A percentile compares a stretch with the other conserved stretches of the same genome.
Conservation (phyloP, 2,113 vertebrate genomes). For the Pomatostomus ruficeps region DNA sequence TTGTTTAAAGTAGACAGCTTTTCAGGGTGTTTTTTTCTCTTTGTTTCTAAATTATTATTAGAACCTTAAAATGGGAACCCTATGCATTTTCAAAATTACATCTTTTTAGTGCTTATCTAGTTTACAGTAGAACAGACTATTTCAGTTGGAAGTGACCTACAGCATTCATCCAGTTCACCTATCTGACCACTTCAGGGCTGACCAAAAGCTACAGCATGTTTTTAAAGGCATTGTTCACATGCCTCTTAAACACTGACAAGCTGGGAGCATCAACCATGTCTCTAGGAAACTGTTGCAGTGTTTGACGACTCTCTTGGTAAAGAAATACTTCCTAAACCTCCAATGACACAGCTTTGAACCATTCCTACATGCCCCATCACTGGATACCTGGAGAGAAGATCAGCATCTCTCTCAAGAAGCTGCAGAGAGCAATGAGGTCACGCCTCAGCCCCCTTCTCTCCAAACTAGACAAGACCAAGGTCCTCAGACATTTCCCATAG, state of each 20-base stretch:
- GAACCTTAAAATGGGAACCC: not conserved
- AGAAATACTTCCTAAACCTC: not conserved
- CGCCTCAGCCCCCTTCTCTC: not conserved
- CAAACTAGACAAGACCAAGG: not conserved
- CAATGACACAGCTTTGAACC: not conserved
- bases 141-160: not conserved
- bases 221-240: not conserved
- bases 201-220: not conserved
- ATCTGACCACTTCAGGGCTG: not conserved
- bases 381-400: not conserved
- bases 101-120: not conserved
- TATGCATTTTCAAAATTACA: not conserved
- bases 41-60: not conserved
- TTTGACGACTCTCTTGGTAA: not conserved
- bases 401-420: not conserved
- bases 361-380: not conserved
- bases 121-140: not conserved
- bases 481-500: accelerated
- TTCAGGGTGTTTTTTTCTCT: not conserved
- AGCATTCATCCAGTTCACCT: not conserved
- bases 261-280: accelerated
- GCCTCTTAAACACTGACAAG: not conserved
- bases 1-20: not conserved
- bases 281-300: not conserved
- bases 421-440: accelerated